Conservation (phyloP, 2,113 vertebrate genomes). For the Hippocampus comes region DNA sequence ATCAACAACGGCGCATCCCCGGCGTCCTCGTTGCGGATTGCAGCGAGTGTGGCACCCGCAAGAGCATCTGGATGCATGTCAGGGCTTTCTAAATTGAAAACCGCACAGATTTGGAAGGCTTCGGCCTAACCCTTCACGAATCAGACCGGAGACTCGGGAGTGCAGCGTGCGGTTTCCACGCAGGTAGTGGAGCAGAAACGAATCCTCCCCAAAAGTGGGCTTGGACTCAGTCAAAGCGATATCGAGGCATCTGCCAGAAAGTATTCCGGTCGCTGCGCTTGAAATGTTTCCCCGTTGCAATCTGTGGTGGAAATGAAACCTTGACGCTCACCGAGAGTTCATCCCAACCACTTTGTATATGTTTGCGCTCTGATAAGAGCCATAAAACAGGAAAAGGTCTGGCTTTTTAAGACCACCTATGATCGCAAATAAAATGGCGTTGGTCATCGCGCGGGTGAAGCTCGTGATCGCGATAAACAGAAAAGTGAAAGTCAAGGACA, state of each 20-base stretch:
- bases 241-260: slow-evolving; percentile 51
- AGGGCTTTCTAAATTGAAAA: slow-evolving; percentile 59
- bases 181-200: slow-evolving; percentile 48
- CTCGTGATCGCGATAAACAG: not conserved
- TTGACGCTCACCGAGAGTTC: slow-evolving; percentile 33
- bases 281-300: slow-evolving; percentile 21
- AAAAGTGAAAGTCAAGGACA: not conserved
- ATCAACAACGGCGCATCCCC: slow-evolving; percentile 35
- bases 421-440: slow-evolving; percentile 33
- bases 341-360: slow-evolving; percentile 35
- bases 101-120: slow-evolving; percentile 53
- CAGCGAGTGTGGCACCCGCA: slow-evolving; percentile 35
- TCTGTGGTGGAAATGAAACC: slow-evolving; percentile 28
- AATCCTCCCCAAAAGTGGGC: slow-evolving; percentile 10
- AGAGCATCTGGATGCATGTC: slow-evolving; percentile 61
- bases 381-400: slow-evolving; percentile 40
- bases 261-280: slow-evolving; percentile 36
- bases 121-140: slow-evolving; percentile 52
- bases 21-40: slow-evolving; percentile 42
- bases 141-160: slow-evolving; percentile 48
- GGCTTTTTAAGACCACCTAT: slow-evolving; percentile 42
- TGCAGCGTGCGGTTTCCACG: slow-evolving; percentile 37
- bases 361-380: slow-evolving; percentile 32
- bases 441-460: not conserved
- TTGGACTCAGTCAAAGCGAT: slow-evolving; percentile 36